These are phyloP conservation scores for Acanthosepion pharaonis DNA, from an alignment of 2,888 invertebrate genomes.

Conservation along the genomic window DNA sequence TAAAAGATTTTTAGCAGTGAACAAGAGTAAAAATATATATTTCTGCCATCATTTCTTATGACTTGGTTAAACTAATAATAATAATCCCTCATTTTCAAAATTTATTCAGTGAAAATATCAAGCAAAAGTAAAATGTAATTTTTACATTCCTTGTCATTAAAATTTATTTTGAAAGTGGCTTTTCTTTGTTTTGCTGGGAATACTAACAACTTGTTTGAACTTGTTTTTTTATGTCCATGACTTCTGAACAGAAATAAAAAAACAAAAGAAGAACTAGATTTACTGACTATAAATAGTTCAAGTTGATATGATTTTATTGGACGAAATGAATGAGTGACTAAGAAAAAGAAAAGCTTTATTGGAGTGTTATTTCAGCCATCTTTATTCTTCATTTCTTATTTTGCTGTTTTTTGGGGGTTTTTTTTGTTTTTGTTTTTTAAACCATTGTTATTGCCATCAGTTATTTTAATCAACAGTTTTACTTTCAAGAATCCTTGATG, in stretches of 20 bases:
- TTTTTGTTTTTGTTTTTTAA: not conserved
- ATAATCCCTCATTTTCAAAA: no score
- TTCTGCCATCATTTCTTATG: no score
- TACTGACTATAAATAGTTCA: no score
- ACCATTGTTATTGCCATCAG: not conserved
- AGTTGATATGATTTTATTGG: no score
- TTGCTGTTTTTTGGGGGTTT: not conserved
- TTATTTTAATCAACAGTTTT: not conserved
- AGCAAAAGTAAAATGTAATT: not conserved
- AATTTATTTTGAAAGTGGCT: not conserved
- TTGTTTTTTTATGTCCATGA: not conserved
- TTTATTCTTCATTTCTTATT: no score
- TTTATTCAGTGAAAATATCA: no score
- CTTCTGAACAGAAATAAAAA: no score
- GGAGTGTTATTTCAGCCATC: not conserved
- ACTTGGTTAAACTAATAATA: no score
- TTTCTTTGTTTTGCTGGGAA: not conserved
- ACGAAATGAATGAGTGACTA: not conserved
- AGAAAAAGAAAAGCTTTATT: not conserved
- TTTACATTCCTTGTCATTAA: no score
- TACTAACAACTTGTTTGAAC: not conserved
- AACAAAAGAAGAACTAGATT: no score
- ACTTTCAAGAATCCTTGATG: not conserved
- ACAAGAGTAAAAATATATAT: no score
- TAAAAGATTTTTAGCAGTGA: no score